A percentile compares a stretch with the other conserved stretches of the same genome.
phyloP scores from a whole-genome alignment of 1,140 invertebrate genomes.

The Mycetomoellerius zeteki region DNA sequence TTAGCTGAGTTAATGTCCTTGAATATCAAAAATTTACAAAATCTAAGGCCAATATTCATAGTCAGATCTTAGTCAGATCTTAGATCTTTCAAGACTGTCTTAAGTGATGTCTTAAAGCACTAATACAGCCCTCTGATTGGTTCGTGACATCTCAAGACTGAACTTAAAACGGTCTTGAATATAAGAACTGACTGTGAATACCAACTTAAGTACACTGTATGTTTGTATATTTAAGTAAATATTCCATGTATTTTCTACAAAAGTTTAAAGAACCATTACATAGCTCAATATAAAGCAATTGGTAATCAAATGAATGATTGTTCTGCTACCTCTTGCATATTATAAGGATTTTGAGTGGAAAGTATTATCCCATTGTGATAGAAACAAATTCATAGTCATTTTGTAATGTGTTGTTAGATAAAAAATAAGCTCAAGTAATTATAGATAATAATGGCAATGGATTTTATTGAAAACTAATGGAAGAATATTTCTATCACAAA shows the following conservation, averaged over 20 bases:
- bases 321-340: background rate
- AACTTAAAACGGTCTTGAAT: no score
- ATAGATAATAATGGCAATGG: background rate
- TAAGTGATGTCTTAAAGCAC: no score
- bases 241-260: background rate
- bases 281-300: background rate
- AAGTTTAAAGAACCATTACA: background rate
- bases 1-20: background rate
- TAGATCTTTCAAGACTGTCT: no score
- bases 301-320: background rate
- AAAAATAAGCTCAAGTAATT: background rate
- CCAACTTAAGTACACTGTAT: no score
- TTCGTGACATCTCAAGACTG: no score
- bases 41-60: no score
- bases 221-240: background rate
- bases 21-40: background rate
- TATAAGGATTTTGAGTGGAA: background rate
- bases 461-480: background rate
- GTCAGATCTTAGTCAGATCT: no score
- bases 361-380: background rate
- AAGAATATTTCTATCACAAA: slow-evolving; percentile 33
- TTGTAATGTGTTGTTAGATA: background rate
- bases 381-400: background rate
- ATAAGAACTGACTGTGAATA: no score
- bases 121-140: no score